Evolutionary conservation across 2,888 invertebrate genomes (phyloP), one percentile per base, ranked within the genome.

Genomic region (Eumacrocentrus americanus): DNA sequence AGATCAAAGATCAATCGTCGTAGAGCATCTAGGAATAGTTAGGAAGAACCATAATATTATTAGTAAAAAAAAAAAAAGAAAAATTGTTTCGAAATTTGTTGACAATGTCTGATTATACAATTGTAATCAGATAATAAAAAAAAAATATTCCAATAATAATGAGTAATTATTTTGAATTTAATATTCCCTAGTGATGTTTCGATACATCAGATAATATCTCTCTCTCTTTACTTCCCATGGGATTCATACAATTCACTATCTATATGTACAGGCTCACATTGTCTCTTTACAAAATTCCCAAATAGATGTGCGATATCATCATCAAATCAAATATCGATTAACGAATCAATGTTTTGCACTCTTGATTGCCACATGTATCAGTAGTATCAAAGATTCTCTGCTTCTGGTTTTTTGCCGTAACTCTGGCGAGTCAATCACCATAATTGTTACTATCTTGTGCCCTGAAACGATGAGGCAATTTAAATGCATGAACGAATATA

Each of bases 191-290:
- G 18, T 16, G 20, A 42, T 42, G 11, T 18, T 9, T 42, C 18
- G 9, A 42, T 18, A 42, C 18, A 46, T 44, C 22, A 12, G n/a
- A 25, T 23, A 46, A n/a, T 46, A 14, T 7, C 14, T 46, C 16
- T 42, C 11, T 7, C 14, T 46, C 16, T 42, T 18, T 9, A 12
- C 14, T 35, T 37, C 35, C 9, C 9, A 37, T 52, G n/a, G 20
- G 22, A 52, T 53, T 25, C 23, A 25, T 53, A 38, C 14, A 53
- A 52, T 40, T 52, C 20, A 52, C 38, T 52, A 52, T 52, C 52
- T 52, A 42, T 53, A 53, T 53, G 12, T 53, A 53, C 53, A 53
- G 40, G 12, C 14, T 25, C 22, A 29, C n/a, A n/a, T n/a, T n/a
- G 12, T 46, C 20, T n/a, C 46, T 53, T 42, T 23, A 29, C 25